Base-by-base conservation (phyloP, 2,888 invertebrate species). In the Zelleria hepariella region DNA sequence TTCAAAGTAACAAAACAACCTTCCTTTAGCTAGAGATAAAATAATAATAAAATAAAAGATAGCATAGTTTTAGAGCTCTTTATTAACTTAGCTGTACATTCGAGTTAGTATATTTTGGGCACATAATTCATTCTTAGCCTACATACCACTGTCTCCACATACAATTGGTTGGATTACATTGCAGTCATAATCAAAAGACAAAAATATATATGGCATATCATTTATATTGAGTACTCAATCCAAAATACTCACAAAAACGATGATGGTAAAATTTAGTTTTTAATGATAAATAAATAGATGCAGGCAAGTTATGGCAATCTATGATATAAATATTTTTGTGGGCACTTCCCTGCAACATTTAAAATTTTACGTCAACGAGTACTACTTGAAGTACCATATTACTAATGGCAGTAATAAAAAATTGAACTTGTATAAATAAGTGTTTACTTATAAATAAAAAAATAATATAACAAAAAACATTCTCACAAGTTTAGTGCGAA, bases 81-180 rank as follows among this genome's bases (percentile, higher is more conserved):
- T 88, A 88, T 88, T 89, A 82, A 86, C 84, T 86, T 88, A 87
- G 87, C 89, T 89, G 89, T 89, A 89, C 89, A 89, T 87, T 88
- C 84, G 85, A 88, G 89, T 89, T 89, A 89, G 89, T 89, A 87
- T 87, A 86, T 78, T 83, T 86, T 86, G 86, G 88, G 88, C 86
- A 87, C 84, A 87, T 87, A 82, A 80, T 81, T 79, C 77, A 80
- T 84, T 78, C 86, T 87, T 86, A 87, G 71, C 77, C 84, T 85
- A 87, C 74, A 74, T 82, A 80, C 80, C 80, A 75, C 77, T 80
- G 75, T 68, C 74, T 78, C 73, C 73, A 77, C 77, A 69, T 78
- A 74, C 72, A 77, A 76, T 76, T 77, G 78, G 71, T 80, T 82
- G 81, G 75, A 77, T 81, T 79, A 80, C 80, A 82, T 79, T 75